Evolutionary conservation across 2,797 vertebrate species (phyloP).

Genomic region (Thamnophis elegans): DNA sequence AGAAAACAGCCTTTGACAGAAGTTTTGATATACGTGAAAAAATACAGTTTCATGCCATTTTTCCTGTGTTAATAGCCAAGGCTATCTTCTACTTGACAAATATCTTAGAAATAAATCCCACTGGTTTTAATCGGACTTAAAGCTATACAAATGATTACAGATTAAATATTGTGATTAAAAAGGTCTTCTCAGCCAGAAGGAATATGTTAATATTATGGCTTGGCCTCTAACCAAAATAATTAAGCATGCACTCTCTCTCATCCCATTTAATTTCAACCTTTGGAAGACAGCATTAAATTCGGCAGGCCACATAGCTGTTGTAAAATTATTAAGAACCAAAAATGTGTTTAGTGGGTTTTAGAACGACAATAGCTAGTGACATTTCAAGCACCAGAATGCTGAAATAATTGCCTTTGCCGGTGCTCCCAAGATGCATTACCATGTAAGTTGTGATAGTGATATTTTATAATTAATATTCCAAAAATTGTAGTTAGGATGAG

Average conservation of each 20-base stretch:
- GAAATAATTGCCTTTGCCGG: constrained; percentile 39
- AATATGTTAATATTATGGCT: not conserved
- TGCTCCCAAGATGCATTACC: constrained; percentile 24
- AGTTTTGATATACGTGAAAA: not conserved
- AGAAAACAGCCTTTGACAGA: not conserved
- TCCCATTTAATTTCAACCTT: constrained; percentile 13
- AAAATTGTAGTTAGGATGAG: constrained; percentile 5
- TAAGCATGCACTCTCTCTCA: constrained; percentile 16
- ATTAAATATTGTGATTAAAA: not conserved
- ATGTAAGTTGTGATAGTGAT: not conserved
- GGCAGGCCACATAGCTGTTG: constrained; percentile 15
- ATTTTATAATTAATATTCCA: not conserved
- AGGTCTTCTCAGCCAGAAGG: not conserved
- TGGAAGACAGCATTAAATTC: constrained; percentile 22
- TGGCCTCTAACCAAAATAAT: not conserved
- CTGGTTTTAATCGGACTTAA: not conserved
- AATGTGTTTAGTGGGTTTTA: constrained; percentile 22
- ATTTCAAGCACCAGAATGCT: constrained; percentile 14
- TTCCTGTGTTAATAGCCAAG: not conserved
- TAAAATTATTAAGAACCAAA: constrained; percentile 33
- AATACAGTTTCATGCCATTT: not conserved
- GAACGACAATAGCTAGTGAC: constrained; percentile 31
- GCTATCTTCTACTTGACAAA: not conserved
- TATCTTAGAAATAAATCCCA: not conserved
- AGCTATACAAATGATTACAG: not conserved